phyloP scores from a whole-genome alignment of 1,140 invertebrate species.

The Whitmania pigra region DNA sequence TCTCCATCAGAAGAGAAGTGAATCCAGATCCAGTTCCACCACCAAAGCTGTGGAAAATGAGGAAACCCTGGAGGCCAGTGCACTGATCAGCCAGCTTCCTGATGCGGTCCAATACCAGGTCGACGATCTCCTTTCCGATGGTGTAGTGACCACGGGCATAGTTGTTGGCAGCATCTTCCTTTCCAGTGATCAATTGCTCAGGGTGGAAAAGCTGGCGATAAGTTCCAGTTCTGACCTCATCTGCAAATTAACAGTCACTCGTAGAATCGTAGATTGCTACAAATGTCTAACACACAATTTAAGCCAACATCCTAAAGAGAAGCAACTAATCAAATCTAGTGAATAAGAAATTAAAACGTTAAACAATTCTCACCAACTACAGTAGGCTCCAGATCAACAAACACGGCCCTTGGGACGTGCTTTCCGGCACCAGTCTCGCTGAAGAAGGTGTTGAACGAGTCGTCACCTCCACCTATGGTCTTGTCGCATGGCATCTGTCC shows the following conservation, averaged over 20 bases:
- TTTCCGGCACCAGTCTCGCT: slow-evolving; percentile 66
- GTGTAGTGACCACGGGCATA: slow-evolving; percentile 40
- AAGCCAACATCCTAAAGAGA: no score
- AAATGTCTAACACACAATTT: no score
- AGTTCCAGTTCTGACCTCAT: slow-evolving; percentile 28
- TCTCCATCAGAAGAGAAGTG: slow-evolving; percentile 69
- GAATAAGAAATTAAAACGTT: background rate
- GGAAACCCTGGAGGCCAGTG: slow-evolving; percentile 37
- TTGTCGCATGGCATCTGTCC: slow-evolving; percentile 44
- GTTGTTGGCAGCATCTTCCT: slow-evolving; percentile 53
- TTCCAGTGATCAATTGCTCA: slow-evolving; percentile 64
- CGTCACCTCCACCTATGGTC: slow-evolving; percentile 51
- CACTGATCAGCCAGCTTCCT: slow-evolving; percentile 37
- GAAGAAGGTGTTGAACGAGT: slow-evolving; percentile 79
- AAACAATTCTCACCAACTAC: slow-evolving; percentile 48
- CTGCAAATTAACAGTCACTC: slow-evolving; percentile 43
- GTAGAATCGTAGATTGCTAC: no score
- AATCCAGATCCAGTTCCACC: slow-evolving; percentile 72
- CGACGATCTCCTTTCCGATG: slow-evolving; percentile 43
- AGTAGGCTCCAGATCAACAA: slow-evolving; percentile 69
- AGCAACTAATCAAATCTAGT: no score
- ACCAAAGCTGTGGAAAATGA: no score
- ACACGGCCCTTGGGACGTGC: slow-evolving; percentile 61
- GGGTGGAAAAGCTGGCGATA: slow-evolving; percentile 68
- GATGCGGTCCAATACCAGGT: slow-evolving; percentile 40